phyloP scores from a whole-genome alignment of 2,888 invertebrate genomes.

The Mycalesis mineus region DNA sequence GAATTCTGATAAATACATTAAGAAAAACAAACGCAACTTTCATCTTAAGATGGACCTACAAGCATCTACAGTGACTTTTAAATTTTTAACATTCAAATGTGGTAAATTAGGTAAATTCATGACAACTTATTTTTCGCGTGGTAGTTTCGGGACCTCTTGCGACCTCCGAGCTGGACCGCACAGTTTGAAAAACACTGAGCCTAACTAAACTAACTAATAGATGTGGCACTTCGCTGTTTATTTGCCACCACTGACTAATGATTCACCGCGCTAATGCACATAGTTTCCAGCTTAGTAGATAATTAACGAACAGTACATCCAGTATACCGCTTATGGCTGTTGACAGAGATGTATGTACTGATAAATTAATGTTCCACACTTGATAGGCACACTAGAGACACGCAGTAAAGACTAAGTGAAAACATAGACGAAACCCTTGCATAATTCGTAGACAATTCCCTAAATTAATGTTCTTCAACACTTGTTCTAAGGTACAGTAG shows the following conservation, averaged over 20 bases:
- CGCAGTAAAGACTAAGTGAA: not conserved
- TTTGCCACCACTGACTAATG: constrained; percentile 16
- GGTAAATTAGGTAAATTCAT: no score
- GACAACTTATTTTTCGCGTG: no score
- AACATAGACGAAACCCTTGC: not conserved
- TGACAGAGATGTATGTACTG: constrained; percentile 15
- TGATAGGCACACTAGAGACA: not conserved
- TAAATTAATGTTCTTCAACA: no score
- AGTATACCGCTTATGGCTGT: constrained; percentile 16
- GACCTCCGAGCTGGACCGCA: no score
- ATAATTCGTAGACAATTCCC: not conserved
- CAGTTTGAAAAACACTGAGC: no score
- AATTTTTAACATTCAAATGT: no score
- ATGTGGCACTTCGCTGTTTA: constrained; percentile 10
- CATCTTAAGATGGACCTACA: no score
- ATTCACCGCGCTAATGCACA: constrained; percentile 21
- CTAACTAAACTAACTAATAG: constrained; percentile 10
- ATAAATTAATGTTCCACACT: constrained; percentile 3
- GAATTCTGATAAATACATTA: no score
- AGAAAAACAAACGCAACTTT: no score
- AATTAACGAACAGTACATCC: constrained; percentile 17
- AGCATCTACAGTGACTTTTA: no score
- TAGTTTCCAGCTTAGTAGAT: constrained; percentile 20
- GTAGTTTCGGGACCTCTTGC: no score
- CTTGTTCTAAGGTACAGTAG: no score